These are phyloP conservation scores for Sebastes ruberrimus DNA, from an alignment of 2,797 vertebrate species.

Conservation along the genomic window DNA sequence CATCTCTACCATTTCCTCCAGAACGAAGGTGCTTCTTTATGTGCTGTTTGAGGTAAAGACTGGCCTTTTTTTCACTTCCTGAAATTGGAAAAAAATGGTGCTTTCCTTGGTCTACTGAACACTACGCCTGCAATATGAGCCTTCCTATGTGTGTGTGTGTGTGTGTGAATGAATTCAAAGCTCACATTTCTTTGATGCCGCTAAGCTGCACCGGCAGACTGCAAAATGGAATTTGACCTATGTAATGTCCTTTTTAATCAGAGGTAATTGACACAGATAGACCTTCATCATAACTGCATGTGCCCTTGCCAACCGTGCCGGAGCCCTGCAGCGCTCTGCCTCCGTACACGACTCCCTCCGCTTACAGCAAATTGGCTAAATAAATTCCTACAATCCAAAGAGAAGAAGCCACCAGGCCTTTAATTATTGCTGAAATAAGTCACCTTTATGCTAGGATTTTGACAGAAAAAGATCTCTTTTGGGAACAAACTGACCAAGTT, in stretches of 20 bases:
- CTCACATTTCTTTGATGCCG: conserved; percentile 41
- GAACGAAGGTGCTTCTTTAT: neutral
- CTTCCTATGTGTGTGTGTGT: neutral
- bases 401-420: neutral
- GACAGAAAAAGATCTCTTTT: neutral
- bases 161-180: conserved; percentile 28
- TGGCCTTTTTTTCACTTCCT: neutral
- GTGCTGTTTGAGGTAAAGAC: neutral
- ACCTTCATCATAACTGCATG: conserved; percentile 45
- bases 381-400: neutral
- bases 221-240: conserved; percentile 60
- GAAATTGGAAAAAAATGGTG: neutral
- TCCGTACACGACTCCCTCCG: neutral
- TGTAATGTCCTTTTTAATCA: conserved; percentile 67
- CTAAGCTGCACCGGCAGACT: conserved; percentile 39
- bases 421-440: neutral
- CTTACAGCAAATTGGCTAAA: neutral
- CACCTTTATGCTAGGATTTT: neutral
- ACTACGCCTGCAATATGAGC: neutral
- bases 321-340: conserved; percentile 18
- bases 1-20: neutral
- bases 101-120: conserved; percentile 1
- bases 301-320: conserved; percentile 45
- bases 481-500: neutral
- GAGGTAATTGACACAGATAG: conserved; percentile 65